These are phyloP conservation scores for Danio aesculapii DNA, from an alignment of 2,797 vertebrate species.

Conservation along the genomic window DNA sequence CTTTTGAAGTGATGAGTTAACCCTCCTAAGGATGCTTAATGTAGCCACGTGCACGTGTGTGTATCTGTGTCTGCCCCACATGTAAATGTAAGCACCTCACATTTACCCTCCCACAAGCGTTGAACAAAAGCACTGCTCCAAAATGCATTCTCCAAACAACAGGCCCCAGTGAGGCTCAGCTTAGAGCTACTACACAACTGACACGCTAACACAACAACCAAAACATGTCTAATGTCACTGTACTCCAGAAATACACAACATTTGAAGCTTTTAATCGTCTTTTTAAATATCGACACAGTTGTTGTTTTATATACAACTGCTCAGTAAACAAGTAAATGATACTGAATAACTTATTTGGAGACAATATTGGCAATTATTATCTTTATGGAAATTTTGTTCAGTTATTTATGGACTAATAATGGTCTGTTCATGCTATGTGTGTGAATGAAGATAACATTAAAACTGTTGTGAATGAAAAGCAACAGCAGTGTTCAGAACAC, in stretches of 20 bases:
- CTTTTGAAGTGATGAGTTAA: slow-evolving; percentile 86
- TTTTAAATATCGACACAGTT: no score
- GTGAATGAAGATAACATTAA: no score
- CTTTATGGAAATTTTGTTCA: no score
- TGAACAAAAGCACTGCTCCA: slow-evolving; percentile 69
- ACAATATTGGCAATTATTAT: no score
- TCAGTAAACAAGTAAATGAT: no score
- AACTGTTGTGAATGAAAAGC: no score
- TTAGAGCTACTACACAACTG: slow-evolving; percentile 66
- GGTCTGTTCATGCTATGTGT: no score
- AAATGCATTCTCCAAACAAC: slow-evolving; percentile 72
- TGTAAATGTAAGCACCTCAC: slow-evolving; percentile 66
- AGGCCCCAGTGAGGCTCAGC: slow-evolving; percentile 65
- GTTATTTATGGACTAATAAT: no score
- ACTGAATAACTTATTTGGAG: no score
- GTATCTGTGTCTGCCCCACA: slow-evolving; percentile 69
- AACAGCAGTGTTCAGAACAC: no score
- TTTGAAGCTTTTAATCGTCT: no score
- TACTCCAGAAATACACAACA: not conserved
- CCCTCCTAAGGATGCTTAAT: slow-evolving; percentile 76
- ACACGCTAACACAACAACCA: slow-evolving; percentile 28
- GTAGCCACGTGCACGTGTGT: slow-evolving; percentile 76
- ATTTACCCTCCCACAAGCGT: slow-evolving; percentile 74
- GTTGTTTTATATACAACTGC: no score
- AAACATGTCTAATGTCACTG: not conserved